Conservation (phyloP, 1,140 invertebrate genomes). For the Drosophila ananassae region DNA sequence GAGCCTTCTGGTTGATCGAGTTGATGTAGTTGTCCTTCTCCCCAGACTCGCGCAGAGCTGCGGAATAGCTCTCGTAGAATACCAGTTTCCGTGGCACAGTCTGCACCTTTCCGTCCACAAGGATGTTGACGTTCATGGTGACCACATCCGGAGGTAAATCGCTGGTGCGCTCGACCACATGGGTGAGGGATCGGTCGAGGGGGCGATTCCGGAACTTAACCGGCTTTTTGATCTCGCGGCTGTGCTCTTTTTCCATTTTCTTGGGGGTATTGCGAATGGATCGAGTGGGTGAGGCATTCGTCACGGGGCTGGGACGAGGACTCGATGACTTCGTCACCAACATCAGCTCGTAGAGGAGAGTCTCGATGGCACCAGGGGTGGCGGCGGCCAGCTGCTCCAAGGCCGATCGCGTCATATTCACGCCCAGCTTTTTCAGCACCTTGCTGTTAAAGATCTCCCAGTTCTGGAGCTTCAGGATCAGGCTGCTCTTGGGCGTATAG, state of each 20-base stretch:
- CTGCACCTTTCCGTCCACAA: constrained; percentile 37
- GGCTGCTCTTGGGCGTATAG: constrained; percentile 88
- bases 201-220: neutral
- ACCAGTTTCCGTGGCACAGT: constrained; percentile 84
- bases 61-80: constrained; percentile 84
- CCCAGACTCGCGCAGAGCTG: constrained; percentile 83
- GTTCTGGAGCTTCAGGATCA: constrained; percentile 88
- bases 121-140: constrained; percentile 8
- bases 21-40: constrained; percentile 63
- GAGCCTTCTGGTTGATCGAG: constrained; percentile 54
- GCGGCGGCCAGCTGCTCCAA: constrained; percentile 87
- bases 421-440: constrained; percentile 87
- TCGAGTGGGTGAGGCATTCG: neutral
- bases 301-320: constrained; percentile 10
- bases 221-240: neutral
- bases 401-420: constrained; percentile 85
- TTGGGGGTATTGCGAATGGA: neutral
- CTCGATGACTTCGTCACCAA: constrained; percentile 45
- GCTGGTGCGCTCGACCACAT: neutral
- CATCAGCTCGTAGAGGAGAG: constrained; percentile 85
- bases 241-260: neutral
- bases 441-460: constrained; percentile 90
- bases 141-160: constrained; percentile 3
- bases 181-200: neutral
- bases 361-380: constrained; percentile 87